A percentile compares a stretch with the other conserved stretches of the same genome.
Evolutionary conservation across 2,797 vertebrate genomes (phyloP).

Genomic region (Megalops cyprinoides): DNA sequence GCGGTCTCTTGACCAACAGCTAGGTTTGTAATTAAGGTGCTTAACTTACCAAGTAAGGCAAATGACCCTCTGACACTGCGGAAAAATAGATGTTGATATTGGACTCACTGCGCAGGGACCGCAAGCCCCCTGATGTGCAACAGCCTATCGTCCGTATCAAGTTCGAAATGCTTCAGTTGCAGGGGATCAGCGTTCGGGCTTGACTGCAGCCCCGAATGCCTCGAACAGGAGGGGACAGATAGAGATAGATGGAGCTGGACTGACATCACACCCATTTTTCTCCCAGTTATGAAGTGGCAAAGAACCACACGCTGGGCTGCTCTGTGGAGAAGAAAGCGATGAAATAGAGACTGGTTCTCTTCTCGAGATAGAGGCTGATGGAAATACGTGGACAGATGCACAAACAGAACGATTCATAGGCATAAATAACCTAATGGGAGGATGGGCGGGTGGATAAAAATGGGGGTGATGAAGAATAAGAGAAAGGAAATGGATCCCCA

Average conservation of each 20-base stretch:
- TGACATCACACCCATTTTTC: not conserved
- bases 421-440: slow-evolving; percentile 12
- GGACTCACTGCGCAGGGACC: not conserved
- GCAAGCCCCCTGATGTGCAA: slow-evolving; percentile 38
- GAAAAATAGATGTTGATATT: slow-evolving; percentile 42
- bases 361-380: slow-evolving; percentile 37
- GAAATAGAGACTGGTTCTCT: not conserved
- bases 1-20: not conserved
- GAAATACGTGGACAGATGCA: slow-evolving; percentile 39
- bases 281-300: not conserved
- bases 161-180: slow-evolving; percentile 58
- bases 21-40: not conserved
- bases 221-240: slow-evolving; percentile 11
- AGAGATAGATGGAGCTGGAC: slow-evolving; percentile 40
- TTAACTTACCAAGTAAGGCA: not conserved
- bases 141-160: slow-evolving; percentile 54
- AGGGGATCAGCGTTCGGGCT: slow-evolving; percentile 34
- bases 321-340: slow-evolving; percentile 17
- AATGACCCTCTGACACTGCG: not conserved
- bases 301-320: slow-evolving; percentile 38
- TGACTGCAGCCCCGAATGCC: not conserved
- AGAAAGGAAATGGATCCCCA: not conserved
- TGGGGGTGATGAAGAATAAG: not conserved
- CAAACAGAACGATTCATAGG: slow-evolving; percentile 26
- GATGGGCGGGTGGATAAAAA: not conserved